Base-by-base conservation (phyloP, 2,888 invertebrate species). In the Polietes domitor region DNA sequence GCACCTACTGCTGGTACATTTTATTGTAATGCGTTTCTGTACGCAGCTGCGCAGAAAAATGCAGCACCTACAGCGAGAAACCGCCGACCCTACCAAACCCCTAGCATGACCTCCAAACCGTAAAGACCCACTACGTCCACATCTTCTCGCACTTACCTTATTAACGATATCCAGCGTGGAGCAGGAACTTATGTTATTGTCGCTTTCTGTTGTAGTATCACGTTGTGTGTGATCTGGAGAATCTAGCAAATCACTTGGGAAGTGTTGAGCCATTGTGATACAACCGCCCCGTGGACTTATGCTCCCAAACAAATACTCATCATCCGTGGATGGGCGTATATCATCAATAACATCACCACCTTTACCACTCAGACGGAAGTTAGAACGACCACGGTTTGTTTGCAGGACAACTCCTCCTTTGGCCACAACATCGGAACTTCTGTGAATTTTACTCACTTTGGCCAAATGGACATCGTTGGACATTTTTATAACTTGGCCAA, bases 151-250 rank as follows among this genome's bases (percentile, higher is more conserved):
- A 28, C 9, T 89, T 87, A 92, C 92, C 90, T 91, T 91, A 86
- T 92, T 91, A 87, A 91, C 91, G 86, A 92, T 92, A 83, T 92
- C 92, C 85, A 92, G 85, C 32, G 92, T 92, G 58, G 92, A 92
- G 85, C 92, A 92, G 83, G 92, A 92, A 87, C 92, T 92, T 32
- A 92, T 92, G 82, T 92, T 92, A 85, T 92, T 92, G 86, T 92
- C 92, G 78, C 91, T 91, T 76, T 91, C 91, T 4, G 90, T 91
- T 32, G 89, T 91, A 32, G 89, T 91, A 74, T 91, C 91, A 19
- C 91, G 90, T 75, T 90, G 91, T 0, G 89, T 89, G 61, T 89
- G 88, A 78, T 90, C 90, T 6, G 89, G 89, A 0, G 89, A 89
- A 43, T 90, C 91, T 37, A 68, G 9, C 24, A 87, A 77, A 24